Percentiles rank a stretch among this genome's conserved stretches.
Evolutionary conservation across 2,888 invertebrate species (phyloP).

Genomic region (Tholera decimalis): DNA sequence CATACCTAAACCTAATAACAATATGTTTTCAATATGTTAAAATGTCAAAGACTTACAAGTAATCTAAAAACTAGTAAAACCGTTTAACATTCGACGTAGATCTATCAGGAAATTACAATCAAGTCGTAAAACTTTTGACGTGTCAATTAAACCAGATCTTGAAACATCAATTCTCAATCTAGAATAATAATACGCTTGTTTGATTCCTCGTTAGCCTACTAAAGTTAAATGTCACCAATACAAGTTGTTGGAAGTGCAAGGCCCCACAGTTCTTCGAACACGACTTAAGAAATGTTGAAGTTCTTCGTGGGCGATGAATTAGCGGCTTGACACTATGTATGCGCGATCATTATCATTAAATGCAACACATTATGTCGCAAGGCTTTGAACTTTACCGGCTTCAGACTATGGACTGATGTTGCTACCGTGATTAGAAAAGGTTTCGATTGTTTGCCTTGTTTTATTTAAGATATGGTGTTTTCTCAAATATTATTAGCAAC

Average conservation of each 20-base stretch:
- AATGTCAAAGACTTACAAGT: too few species aligned
- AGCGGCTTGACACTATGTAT: conserved; percentile 49
- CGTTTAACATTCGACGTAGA: too few species aligned
- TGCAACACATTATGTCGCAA: conserved; percentile 54
- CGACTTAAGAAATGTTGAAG: conserved; percentile 16
- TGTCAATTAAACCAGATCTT: not conserved
- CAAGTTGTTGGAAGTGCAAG: not conserved
- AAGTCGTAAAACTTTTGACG: not conserved
- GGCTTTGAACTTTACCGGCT: conserved; percentile 52
- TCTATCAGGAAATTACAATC: too few species aligned
- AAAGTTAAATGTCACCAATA: not conserved
- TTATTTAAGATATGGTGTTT: not conserved
- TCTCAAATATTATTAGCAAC: not conserved
- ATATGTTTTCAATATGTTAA: too few species aligned
- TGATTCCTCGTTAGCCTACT: not conserved
- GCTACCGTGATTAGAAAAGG: conserved; percentile 41
- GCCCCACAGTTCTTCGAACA: not conserved
- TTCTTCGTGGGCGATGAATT: conserved; percentile 58
- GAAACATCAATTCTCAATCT: too few species aligned
- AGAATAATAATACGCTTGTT: too few species aligned
- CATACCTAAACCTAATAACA: too few species aligned
- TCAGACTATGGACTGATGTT: conserved; percentile 10
- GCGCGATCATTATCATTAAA: conserved; percentile 61
- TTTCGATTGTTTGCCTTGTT: conserved; percentile 10
- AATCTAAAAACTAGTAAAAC: too few species aligned